Evolutionary conservation across 2,888 invertebrate species (phyloP).

Genomic region (Pseudanteris insignis): DNA sequence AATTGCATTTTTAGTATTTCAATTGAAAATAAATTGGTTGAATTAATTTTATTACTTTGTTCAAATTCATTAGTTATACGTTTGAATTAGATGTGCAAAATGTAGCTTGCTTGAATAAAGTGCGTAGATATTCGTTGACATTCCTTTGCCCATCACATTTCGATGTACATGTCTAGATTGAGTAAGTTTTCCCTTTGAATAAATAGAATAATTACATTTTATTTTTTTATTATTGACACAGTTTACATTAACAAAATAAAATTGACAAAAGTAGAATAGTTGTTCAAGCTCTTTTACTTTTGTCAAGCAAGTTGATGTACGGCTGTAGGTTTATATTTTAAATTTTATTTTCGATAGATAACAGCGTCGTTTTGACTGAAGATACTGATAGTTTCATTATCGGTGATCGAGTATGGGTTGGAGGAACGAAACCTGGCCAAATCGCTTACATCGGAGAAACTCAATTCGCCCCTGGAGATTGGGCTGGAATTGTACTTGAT

Average conservation of each 20-base stretch:
- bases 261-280: no score
- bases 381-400: slow-evolving; percentile 96
- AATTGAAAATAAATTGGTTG: slow-evolving; percentile 30
- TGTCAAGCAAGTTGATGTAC: no score
- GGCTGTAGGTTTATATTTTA: no score
- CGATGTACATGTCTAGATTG: slow-evolving; percentile 12
- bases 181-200: slow-evolving; percentile 26
- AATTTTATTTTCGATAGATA: slow-evolving; percentile 71
- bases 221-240: no score
- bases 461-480: slow-evolving; percentile 96
- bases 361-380: slow-evolving; percentile 83
- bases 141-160: slow-evolving; percentile 22
- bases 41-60: slow-evolving; percentile 28
- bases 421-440: slow-evolving; percentile 89
- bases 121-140: slow-evolving; percentile 5
- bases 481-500: slow-evolving; percentile 97
- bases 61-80: slow-evolving; percentile 2
- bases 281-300: no score
- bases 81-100: slow-evolving; percentile 11
- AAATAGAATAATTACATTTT: no score
- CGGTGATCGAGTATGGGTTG: slow-evolving; percentile 94
- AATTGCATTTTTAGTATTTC: slow-evolving; percentile 11
- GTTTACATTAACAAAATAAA: no score
- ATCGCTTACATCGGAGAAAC: slow-evolving; percentile 95
- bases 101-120: slow-evolving; percentile 25